Conservation (phyloP, 1,140 invertebrate species). For the Aphelinus atriplicis region DNA sequence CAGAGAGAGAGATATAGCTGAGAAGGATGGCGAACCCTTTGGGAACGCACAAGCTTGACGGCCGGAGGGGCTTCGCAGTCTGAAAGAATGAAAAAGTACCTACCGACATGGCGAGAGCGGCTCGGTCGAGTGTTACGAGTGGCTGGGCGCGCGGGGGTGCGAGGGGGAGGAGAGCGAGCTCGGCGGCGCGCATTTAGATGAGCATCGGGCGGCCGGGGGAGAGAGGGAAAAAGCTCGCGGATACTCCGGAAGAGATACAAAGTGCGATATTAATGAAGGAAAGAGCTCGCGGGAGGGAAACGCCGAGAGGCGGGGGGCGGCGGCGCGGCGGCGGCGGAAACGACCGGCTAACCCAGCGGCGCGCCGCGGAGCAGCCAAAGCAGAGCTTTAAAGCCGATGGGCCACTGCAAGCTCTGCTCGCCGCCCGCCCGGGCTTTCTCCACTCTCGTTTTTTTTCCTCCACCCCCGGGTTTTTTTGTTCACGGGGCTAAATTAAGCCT, state of each 20-base stretch:
- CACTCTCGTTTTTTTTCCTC: no score
- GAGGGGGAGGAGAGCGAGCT: background rate
- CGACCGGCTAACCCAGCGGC: slow-evolving; percentile 36
- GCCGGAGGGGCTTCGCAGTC: no score
- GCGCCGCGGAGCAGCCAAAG: slow-evolving; percentile 1
- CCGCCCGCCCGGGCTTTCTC: background rate
- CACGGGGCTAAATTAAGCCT: no score
- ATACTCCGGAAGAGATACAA: slow-evolving; percentile 32
- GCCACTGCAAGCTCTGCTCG: background rate
- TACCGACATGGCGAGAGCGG: background rate
- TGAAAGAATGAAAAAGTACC: no score
- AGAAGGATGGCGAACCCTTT: background rate
- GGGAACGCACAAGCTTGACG: background rate
- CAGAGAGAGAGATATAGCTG: background rate
- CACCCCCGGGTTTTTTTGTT: no score
- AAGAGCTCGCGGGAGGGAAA: slow-evolving; percentile 6
- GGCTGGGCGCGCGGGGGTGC: no score
- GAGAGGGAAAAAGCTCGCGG: slow-evolving; percentile 6
- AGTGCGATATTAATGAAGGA: slow-evolving; percentile 40
- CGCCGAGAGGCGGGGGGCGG: background rate
- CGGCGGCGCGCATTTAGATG: slow-evolving; percentile 17
- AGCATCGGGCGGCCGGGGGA: background rate
- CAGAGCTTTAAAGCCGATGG: slow-evolving; percentile 34
- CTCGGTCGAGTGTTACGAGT: background rate
- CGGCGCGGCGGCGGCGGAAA: slow-evolving; percentile 8